A percentile compares a stretch with the other conserved stretches of the same genome.
Evolutionary conservation across 2,113 vertebrate species (phyloP).

Genomic region (Salvelinus sp.): DNA sequence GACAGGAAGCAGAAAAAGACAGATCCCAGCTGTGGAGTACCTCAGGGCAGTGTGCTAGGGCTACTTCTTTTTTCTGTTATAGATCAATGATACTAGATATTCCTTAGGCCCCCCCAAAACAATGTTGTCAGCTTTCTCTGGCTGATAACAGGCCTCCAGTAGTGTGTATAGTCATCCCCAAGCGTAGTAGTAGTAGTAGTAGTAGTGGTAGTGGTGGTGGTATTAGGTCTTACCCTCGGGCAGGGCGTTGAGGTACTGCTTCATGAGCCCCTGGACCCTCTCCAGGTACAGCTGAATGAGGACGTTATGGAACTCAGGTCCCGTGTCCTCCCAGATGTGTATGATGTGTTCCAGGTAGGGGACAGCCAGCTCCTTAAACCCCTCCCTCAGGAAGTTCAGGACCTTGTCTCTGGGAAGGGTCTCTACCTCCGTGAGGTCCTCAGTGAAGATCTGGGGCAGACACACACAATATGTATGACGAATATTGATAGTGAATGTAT

Average conservation of each 20-base stretch:
- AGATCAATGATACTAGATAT: too few species aligned
- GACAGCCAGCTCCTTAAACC: slow-evolving; percentile 88
- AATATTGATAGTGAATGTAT: too few species aligned
- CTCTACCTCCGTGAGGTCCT: slow-evolving; percentile 96
- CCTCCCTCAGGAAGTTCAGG: slow-evolving; percentile 88
- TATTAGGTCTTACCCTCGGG: slow-evolving; percentile 79
- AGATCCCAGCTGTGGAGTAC: too few species aligned
- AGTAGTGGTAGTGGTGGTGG: background rate
- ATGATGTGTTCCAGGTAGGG: slow-evolving; percentile 96
- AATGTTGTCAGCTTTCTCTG: too few species aligned
- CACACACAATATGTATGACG: too few species aligned
- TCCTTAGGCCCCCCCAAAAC: too few species aligned
- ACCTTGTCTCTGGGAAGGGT: slow-evolving; percentile 86
- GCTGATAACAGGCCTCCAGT: too few species aligned
- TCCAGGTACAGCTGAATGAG: slow-evolving; percentile 95
- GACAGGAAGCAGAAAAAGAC: background rate
- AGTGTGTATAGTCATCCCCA: too few species aligned
- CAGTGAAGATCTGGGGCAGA: slow-evolving; percentile 90
- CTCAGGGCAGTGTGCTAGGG: too few species aligned
- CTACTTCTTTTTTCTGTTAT: too few species aligned
- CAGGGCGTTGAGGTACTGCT: slow-evolving; percentile 86
- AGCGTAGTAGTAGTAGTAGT: too few species aligned
- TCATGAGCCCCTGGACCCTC: slow-evolving; percentile 93
- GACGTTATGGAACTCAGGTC: slow-evolving; percentile 90
- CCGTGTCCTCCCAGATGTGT: slow-evolving; percentile 86